Base-by-base conservation (phyloP, 2,888 invertebrate species). In the Megaustenia siamemsis region DNA sequence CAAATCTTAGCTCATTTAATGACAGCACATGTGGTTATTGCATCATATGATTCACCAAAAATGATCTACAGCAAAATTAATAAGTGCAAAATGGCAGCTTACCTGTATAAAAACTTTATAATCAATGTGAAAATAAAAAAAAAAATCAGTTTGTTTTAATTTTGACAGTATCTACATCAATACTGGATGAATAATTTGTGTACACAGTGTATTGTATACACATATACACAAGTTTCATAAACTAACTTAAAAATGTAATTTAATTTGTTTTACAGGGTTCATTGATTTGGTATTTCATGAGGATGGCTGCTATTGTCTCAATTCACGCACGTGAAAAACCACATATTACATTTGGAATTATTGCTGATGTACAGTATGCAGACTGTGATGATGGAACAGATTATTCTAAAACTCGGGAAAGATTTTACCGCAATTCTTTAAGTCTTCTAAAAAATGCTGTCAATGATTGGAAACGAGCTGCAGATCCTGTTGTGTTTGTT, bases 351-450 rank as follows among this genome's bases (percentile, higher is more conserved):
- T 93, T 94, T 91, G 94, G 94, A 38, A 88, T 94, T 15, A 88
- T 94, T 24, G 91, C 94, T 15, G 94, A 94, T 89, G 90, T 94
- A 3, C 94, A 94, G 85, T 94, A 94, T 89, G 94, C 93, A n/a
- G 93, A 94, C 86, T 86, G 89, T 43, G 93, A 93, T 43, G 91
- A 94, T 88, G 90, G 92, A 6, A 89, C 89, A 43, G 93, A 94
- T 85, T 93, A 88, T 82, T 87, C 88, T n/a, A 89, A 90, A 86
- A 92, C 93, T 5, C 87, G 87, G 66, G 88, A 88, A 35, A 88
- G 94, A 12, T 94, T 91, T 86, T 94, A 94, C 85, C 88, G 94
- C 84, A 90, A 90, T 83, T 89, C 93, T 5, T 77, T 94, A 49
- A 86, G 90, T 68, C 90, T 92, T 49, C 88, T 94, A 10, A 87